phyloP scores from a whole-genome alignment of 1,140 invertebrate species.

The Steinernema feltiae region DNA sequence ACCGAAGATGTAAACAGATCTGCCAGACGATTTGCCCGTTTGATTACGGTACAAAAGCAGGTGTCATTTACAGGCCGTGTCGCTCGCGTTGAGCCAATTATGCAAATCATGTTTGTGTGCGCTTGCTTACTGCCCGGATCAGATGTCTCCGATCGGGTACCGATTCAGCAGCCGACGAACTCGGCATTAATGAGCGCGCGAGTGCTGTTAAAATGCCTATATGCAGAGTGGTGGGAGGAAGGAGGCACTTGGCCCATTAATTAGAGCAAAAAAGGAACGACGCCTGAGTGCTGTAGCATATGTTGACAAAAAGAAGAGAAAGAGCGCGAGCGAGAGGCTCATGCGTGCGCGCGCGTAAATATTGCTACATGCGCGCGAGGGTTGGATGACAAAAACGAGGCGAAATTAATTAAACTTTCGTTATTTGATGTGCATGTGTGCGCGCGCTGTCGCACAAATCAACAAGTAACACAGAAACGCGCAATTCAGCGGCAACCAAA shows the following conservation, averaged over 20 bases:
- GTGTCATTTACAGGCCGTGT: conserved; percentile 5
- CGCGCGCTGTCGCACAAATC: too few relatives aligned
- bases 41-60: background rate
- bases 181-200: background rate
- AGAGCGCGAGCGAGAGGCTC: background rate
- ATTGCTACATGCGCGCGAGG: too few relatives aligned
- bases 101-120: conserved; percentile 4
- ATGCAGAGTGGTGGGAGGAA: background rate
- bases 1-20: background rate
- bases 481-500: too few relatives aligned
- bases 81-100: background rate
- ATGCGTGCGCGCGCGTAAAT: background rate
- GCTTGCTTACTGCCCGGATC: background rate
- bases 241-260: background rate
- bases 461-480: too few relatives aligned
- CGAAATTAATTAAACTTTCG: background rate
- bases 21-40: background rate
- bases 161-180: background rate
- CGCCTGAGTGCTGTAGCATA: background rate
- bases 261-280: background rate
- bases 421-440: background rate
- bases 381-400: background rate
- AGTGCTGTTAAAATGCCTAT: too few relatives aligned
- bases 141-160: background rate
- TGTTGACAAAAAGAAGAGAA: background rate